These are phyloP conservation scores for Enteromius mattozi DNA, from an alignment of 2,797 vertebrate species.

Conservation along the genomic window DNA sequence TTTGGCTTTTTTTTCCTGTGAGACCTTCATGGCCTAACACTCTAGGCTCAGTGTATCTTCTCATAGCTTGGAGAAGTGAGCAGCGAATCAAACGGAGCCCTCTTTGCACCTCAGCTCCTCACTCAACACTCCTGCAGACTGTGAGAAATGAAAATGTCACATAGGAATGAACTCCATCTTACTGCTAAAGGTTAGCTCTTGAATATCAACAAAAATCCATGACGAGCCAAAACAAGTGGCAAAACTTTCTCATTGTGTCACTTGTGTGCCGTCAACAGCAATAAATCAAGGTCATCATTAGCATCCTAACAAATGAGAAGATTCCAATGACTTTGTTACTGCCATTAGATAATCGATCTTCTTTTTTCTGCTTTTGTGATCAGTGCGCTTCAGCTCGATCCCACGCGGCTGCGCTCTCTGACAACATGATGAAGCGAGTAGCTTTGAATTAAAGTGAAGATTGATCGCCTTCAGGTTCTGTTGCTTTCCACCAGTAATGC, in stretches of 20 bases:
- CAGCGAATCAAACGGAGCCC: conserved; percentile 29
- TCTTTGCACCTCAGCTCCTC: conserved; percentile 34
- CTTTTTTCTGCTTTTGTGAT: conserved; percentile 51
- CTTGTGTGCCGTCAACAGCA: conserved; percentile 45
- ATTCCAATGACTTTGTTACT: conserved; percentile 42
- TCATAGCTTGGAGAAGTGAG: conserved; percentile 11
- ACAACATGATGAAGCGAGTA: conserved; percentile 65
- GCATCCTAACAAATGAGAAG: conserved; percentile 54
- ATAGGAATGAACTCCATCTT: conserved; percentile 37
- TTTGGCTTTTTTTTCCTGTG: background rate
- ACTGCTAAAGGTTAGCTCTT: conserved; percentile 49
- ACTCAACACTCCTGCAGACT: conserved; percentile 37
- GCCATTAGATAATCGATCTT: conserved; percentile 59
- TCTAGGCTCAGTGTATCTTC: conserved; percentile 26
- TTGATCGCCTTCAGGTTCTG: conserved; percentile 64
- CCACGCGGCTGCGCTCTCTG: conserved; percentile 42
- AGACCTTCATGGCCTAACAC: conserved; percentile 27
- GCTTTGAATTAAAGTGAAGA: conserved; percentile 66
- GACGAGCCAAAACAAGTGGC: conserved; percentile 26
- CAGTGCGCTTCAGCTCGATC: conserved; percentile 42
- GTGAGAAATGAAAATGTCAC: conserved; percentile 53
- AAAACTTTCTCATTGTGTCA: conserved; percentile 37
- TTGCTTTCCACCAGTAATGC: conserved; percentile 56
- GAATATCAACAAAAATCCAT: conserved; percentile 50
- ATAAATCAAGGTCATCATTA: conserved; percentile 61